These are phyloP conservation scores for Drosophila siamana DNA, from an alignment of 2,888 invertebrate species.

Conservation along the genomic window DNA sequence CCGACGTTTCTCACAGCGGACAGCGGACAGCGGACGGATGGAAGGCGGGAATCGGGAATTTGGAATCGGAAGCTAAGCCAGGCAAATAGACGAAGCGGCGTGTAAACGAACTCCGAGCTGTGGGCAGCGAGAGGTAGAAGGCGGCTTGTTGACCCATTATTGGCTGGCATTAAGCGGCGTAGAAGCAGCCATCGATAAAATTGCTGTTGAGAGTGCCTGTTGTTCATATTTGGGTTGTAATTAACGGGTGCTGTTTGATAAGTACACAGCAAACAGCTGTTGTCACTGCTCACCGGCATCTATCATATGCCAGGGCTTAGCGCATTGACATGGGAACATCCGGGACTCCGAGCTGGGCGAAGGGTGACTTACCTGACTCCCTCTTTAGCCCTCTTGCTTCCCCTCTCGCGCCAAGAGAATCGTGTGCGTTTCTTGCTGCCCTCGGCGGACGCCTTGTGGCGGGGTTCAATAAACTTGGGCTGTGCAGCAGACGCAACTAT, in stretches of 20 bases:
- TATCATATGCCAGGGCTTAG: slow-evolving; percentile 67
- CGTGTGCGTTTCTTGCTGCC: slow-evolving; percentile 40
- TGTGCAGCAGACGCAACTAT: slow-evolving; percentile 38
- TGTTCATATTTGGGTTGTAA: slow-evolving; percentile 46
- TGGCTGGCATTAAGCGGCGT: slow-evolving; percentile 15
- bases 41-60: slow-evolving; percentile 2
- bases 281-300: slow-evolving; percentile 47
- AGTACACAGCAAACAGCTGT: slow-evolving; percentile 67
- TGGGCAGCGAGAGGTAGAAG: too few relatives aligned
- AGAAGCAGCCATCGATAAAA: slow-evolving; percentile 58
- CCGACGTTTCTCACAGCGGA: slow-evolving; percentile 28
- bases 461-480: slow-evolving; percentile 71
- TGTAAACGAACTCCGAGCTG: slow-evolving; percentile 68
- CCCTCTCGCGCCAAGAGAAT: not conserved
- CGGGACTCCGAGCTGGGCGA: slow-evolving; percentile 30
- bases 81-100: slow-evolving; percentile 63
- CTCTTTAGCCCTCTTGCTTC: not conserved
- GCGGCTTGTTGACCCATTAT: slow-evolving; percentile 66
- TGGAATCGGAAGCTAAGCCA: slow-evolving; percentile 70
- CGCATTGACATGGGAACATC: slow-evolving; percentile 74
- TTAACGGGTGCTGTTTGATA: slow-evolving; percentile 63
- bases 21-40: not conserved
- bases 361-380: slow-evolving; percentile 36
- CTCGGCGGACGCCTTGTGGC: slow-evolving; percentile 41
- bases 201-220: too few relatives aligned